Base-by-base conservation (phyloP, 2,888 invertebrate species). In the Branchellion lobata region DNA sequence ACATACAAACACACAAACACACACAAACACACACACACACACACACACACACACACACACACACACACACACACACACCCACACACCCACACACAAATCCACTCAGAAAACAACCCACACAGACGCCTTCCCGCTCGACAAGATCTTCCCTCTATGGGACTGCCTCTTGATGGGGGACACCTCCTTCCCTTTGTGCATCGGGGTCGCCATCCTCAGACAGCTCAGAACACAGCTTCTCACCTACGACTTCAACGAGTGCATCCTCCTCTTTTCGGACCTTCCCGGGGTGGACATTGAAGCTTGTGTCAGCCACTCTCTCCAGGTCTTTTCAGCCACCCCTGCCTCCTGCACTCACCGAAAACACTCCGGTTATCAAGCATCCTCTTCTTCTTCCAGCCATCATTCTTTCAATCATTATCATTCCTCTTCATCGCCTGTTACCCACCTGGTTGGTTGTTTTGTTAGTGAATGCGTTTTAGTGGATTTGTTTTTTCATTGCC, bases 121-220 rank as follows among this genome's bases (percentile, higher is more conserved):
- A 94, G 97, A 99, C 89, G 98, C 98, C 0, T 96, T 99, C 88
- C 99, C 99, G 0, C 90, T 99, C 29, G 95, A 97, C 88, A 98
- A 98, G 82, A 95, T 99, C 82, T 91, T 98, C 79, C 97, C 98
- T 88, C 88, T 99, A 69, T 99, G 99, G 99, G 99, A 99, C 88
- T 95, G 95, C 34, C 89, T 99, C 53, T 89, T 99, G 83, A 90
- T 98, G 31, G 96, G 96, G 81, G 95, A 96, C 85, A 93, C 94
- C 0, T 93, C 95, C 0, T 93, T 96, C 86, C 96, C 99, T 0
- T 89, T 99, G 0, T 95, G 94, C 86, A 94, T 99, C 86, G 99
- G 98, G 0, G 91, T 97, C 11, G 94, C 95, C 0, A 93, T 99
- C 83, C 89, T 99, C 65, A 91, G 92, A 79, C 97, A 98, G 87